Evolutionary conservation across 2,113 vertebrate genomes (phyloP).

Genomic region (Xiphophorus couchianus): DNA sequence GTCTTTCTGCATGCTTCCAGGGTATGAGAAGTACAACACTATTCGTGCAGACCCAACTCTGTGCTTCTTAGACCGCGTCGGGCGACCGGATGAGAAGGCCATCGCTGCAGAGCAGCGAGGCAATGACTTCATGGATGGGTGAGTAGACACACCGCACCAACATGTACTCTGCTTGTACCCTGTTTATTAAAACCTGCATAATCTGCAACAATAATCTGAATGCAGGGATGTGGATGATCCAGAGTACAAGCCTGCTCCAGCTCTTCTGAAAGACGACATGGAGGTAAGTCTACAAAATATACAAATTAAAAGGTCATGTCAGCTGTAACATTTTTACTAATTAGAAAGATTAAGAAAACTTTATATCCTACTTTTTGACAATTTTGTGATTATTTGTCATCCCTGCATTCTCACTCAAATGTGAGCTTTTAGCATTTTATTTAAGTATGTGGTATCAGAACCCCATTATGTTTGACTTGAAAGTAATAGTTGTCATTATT

Average conservation of each 20-base stretch:
- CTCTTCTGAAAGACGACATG: slow-evolving; percentile 96
- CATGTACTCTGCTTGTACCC: neutral
- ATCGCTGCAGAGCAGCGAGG: slow-evolving; percentile 97
- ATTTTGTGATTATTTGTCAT: neutral
- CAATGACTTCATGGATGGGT: slow-evolving; percentile 98
- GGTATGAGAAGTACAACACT: slow-evolving; percentile 99
- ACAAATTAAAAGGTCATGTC: neutral
- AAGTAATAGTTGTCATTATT: neutral
- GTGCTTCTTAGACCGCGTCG: slow-evolving; percentile 95
- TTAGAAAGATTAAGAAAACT: neutral
- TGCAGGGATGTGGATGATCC: slow-evolving; percentile 95
- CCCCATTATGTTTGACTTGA: neutral
- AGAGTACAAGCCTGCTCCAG: slow-evolving; percentile 96
- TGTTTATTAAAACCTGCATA: neutral
- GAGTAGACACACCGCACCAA: slow-evolving; percentile 46
- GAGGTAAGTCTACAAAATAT: slow-evolving; percentile 82
- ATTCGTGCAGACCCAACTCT: slow-evolving; percentile 92
- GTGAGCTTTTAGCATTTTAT: neutral
- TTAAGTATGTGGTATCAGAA: neutral
- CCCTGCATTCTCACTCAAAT: neutral
- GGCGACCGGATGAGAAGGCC: slow-evolving; percentile 96
- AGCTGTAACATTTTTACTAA: neutral
- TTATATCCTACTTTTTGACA: neutral
- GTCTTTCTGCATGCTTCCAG: slow-evolving; percentile 65
- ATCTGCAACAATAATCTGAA: neutral